phyloP scores from a whole-genome alignment of 2,113 vertebrate genomes.

The Pseudolaguvia tuberculata region DNA sequence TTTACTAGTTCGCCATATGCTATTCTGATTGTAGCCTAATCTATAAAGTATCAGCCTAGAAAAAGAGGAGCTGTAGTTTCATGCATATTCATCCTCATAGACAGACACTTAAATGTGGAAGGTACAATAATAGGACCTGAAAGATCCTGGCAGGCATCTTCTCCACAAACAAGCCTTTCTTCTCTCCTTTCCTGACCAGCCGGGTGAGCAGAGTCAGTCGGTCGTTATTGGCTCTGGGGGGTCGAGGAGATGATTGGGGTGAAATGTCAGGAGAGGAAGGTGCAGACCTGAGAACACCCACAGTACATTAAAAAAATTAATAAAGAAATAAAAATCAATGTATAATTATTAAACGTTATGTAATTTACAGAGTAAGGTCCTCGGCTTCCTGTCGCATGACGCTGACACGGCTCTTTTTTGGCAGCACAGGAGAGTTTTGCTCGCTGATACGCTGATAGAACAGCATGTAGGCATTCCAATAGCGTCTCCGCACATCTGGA shows the following conservation, averaged over 20 bases:
- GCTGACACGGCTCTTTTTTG: slow-evolving; percentile 96
- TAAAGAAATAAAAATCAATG: slow-evolving; percentile 33
- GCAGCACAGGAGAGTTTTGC: slow-evolving; percentile 91
- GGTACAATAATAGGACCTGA: slow-evolving; percentile 71
- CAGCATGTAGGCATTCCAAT: slow-evolving; percentile 99
- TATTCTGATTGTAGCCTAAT: neutral
- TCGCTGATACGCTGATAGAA: slow-evolving; percentile 97
- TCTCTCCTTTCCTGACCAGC: slow-evolving; percentile 94
- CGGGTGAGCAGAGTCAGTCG: slow-evolving; percentile 93
- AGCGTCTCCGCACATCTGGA: slow-evolving; percentile 89
- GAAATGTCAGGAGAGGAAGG: slow-evolving; percentile 96
- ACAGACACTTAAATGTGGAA: neutral
- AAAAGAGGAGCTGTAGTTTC: neutral
- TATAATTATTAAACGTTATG: too few species aligned
- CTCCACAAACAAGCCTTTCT: slow-evolving; percentile 96
- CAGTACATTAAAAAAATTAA: slow-evolving; percentile 36
- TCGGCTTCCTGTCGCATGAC: slow-evolving; percentile 95
- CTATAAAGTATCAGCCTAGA: neutral
- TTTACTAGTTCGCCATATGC: neutral
- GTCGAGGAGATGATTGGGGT: slow-evolving; percentile 93
- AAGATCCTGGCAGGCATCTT: slow-evolving; percentile 96
- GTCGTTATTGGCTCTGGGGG: slow-evolving; percentile 91
- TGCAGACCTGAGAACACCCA: slow-evolving; percentile 75
- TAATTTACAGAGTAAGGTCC: slow-evolving; percentile 88
- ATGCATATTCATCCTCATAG: neutral